Evolutionary conservation across 2,888 invertebrate species (phyloP), one percentile per base, ranked within the genome.

Genomic region (Furcula furcula): DNA sequence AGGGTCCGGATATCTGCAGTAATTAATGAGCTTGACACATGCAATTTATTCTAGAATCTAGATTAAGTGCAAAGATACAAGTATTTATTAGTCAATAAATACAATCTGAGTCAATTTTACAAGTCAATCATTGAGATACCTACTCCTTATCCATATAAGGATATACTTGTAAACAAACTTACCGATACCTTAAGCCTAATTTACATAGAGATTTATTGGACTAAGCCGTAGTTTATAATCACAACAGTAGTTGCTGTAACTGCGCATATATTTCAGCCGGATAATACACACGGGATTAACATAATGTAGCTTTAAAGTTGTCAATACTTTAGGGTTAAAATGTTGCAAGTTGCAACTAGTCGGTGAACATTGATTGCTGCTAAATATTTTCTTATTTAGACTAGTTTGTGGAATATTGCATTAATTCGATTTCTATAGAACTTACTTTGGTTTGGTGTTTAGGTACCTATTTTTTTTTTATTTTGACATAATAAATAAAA

Each of bases 121-220:
- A 61, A 56, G 63, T 63, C 46, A 56, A 65, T 66, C 48, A 46
- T 4, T 40, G 34, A 40, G 48, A 34, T 36, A 34, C 29, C n/a
- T n/a, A n/a, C n/a, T n/a, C n/a, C n/a, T n/a, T n/a, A n/a, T 29
- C 53, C 48, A 32, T 64, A 52, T 55, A 59, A 36, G 55, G 58
- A 29, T 48, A n/a, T n/a, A n/a, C 39, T 65, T 60, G 66, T 62
- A 55, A 48, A 64, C 57, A 53, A 55, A 66, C 53, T 52, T 53
- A 42, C 46, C 43, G 55, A 56, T 70, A 68, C 46, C 44, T 45
- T 23, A 39, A 46, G 40, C 46, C 53, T 49, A 36, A 68, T 76
- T 76, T 66, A 64, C 70, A 76, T 76, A 55, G 48, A 69, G 69
- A 63, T 64, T 57, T 59, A 45, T 53, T 32, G 12, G 25, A 23